Base-by-base conservation (phyloP, 2,113 vertebrate genomes). In the Aptenodytes forsteri region DNA sequence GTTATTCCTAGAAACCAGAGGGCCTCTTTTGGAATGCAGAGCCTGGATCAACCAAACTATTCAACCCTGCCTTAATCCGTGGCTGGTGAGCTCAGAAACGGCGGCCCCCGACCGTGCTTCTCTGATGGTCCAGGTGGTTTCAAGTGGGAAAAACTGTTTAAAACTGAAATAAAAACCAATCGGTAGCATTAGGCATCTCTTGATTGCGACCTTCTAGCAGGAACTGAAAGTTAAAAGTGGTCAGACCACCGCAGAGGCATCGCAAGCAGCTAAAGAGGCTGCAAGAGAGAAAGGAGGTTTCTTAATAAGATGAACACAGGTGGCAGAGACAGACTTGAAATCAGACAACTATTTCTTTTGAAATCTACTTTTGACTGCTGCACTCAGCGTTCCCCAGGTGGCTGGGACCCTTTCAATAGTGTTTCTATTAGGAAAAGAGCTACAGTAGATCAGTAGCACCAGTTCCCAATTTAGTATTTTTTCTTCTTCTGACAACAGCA, bases 361-460 rank as follows among this genome's bases (percentile, higher is more conserved):
- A 95, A 93, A 96, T 79, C 80, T 75, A 46, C 83, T 93, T 96
- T 84, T 65, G 80, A 94, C 65, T 89, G 83, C 52, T 96, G 89
- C 69, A 91, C 56, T 95, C 65, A 52, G 72, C 3, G 3, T 72
- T 92, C 89, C 92, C 93, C 96, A 91, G 92, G 95, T 95, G 91
- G 69, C 86, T 76, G 56, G 65, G 69, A 86, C 44, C 64, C 70
- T 92, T 92, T 95, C 89, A 95, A 79, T 89, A 65, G 40, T 13
- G 8, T 38, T 94, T 79, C 90, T 89, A 46, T 79, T 81, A 82
- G 42, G 56, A 55, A 84, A 76, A 92, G 47, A 89, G 69, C 69
- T 92, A 72, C 47, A 66, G 79, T 30, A 81, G 42, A 89, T 80
- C 71, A 92, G 92, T 34, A 93, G 58, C 67, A 75, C 30, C 65